Evolutionary conservation across 2,797 vertebrate genomes (phyloP).

Genomic region (Megaceryle alcyon): DNA sequence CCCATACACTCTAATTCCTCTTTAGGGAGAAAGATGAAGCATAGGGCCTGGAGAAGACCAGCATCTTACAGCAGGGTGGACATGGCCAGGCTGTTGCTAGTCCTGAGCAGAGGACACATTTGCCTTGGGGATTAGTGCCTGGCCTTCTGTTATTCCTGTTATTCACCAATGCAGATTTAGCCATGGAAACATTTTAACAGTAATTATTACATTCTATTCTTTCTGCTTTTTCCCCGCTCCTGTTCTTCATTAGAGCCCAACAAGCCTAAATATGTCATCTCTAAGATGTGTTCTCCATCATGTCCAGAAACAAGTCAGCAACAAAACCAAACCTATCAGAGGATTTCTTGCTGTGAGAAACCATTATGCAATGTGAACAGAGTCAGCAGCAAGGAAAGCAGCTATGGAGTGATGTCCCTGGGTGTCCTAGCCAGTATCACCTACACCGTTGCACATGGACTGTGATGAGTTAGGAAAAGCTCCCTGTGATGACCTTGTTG

Average conservation of each 20-base stretch:
- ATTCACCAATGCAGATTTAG: not conserved
- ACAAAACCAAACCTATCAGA: not conserved
- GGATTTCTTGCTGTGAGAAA: constrained; percentile 42
- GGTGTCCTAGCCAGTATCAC: constrained; percentile 19
- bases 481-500: rapidly evolving
- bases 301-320: constrained; percentile 20
- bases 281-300: constrained; percentile 31
- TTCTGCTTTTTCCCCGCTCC: rapidly evolving
- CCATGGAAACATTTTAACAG: not conserved
- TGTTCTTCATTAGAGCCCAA: not conserved
- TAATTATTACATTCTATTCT: not conserved
- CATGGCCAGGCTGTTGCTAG: not conserved
- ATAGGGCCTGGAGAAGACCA: not conserved
- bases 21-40: not conserved
- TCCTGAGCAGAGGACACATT: not conserved
- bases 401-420: not conserved
- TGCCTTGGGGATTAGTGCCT: too few relatives aligned
- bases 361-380: constrained; percentile 60
- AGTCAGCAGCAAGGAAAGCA: constrained; percentile 15
- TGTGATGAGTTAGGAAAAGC: not conserved
- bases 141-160: not conserved
- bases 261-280: constrained; percentile 25
- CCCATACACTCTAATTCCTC: not conserved
- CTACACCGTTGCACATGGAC: not conserved
- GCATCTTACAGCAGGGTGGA: not conserved